phyloP scores from a whole-genome alignment of 2,888 invertebrate species.

The Orchesella flavescens region DNA sequence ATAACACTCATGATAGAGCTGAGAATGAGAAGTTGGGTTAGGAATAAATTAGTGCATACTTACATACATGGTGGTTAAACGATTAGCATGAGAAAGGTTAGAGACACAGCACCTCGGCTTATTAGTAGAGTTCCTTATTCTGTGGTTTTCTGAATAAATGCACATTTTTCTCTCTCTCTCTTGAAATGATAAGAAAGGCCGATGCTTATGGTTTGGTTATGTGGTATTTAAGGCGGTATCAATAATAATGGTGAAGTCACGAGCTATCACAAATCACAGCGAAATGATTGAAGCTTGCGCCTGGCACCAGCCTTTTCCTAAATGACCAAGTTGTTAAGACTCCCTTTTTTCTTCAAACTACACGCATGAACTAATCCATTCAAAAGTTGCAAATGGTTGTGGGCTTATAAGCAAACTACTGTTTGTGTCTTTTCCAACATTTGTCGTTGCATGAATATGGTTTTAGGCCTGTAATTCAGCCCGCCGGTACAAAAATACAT shows the following conservation, averaged over 20 bases:
- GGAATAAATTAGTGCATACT: too few species aligned
- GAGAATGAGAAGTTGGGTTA: too few species aligned
- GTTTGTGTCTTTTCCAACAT: slow-evolving; percentile 25
- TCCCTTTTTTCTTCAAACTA: neutral
- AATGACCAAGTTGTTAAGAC: slow-evolving; percentile 27
- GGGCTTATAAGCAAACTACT: too few species aligned
- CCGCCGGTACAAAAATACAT: slow-evolving; percentile 18
- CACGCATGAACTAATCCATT: neutral
- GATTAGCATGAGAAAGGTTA: too few species aligned
- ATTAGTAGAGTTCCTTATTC: too few species aligned
- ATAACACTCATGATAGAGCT: too few species aligned
- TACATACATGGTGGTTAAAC: too few species aligned
- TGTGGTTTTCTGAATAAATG: too few species aligned
- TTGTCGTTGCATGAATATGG: neutral
- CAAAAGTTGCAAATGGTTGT: neutral
- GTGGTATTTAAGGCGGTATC: neutral
- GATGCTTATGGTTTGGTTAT: too few species aligned
- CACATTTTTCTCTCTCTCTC: too few species aligned
- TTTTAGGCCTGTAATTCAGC: slow-evolving; percentile 32
- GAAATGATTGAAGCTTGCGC: slow-evolving; percentile 24
- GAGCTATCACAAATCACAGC: slow-evolving; percentile 34
- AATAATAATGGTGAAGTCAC: slow-evolving; percentile 36
- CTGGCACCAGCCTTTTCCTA: slow-evolving; percentile 30
- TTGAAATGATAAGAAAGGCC: too few species aligned
- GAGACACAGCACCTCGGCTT: too few species aligned